phyloP scores from a whole-genome alignment of 53 echinoderm and acorn worm species.

The Paracentrotus lividus region DNA sequence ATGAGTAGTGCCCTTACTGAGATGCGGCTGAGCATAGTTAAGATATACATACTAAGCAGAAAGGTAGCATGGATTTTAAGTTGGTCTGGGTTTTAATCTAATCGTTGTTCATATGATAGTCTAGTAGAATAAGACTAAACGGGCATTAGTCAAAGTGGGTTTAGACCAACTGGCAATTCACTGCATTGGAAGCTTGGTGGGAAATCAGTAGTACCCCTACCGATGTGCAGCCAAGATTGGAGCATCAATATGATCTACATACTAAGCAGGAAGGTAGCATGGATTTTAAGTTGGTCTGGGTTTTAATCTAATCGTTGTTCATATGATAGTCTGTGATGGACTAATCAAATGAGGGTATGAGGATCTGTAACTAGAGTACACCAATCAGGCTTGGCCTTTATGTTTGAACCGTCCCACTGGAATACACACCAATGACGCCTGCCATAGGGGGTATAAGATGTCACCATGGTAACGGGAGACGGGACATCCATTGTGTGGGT shows the following conservation, averaged over 20 bases:
- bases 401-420: slow-evolving; percentile 45
- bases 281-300: slow-evolving; percentile 41
- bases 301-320: slow-evolving; percentile 70
- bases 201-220: too few species aligned
- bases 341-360: slow-evolving; percentile 62
- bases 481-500: slow-evolving; percentile 36
- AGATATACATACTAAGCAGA: background rate
- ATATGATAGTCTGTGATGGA: slow-evolving; percentile 58
- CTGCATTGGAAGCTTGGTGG: too few species aligned
- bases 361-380: slow-evolving; percentile 60
- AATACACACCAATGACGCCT: background rate
- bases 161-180: too few species aligned
- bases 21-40: background rate
- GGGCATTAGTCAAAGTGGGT: too few species aligned
- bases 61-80: too few species aligned
- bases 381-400: slow-evolving; percentile 63
- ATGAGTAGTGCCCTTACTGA: too few species aligned
- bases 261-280: background rate
- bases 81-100: too few species aligned
- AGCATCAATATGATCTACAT: background rate
- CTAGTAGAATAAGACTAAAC: too few species aligned
- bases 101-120: too few species aligned
- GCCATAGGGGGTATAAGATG: slow-evolving; percentile 29
- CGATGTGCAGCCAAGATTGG: background rate
- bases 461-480: slow-evolving; percentile 50